These are phyloP conservation scores for Hippocampus kuda DNA, from an alignment of 2,797 vertebrate species.

Conservation along the genomic window DNA sequence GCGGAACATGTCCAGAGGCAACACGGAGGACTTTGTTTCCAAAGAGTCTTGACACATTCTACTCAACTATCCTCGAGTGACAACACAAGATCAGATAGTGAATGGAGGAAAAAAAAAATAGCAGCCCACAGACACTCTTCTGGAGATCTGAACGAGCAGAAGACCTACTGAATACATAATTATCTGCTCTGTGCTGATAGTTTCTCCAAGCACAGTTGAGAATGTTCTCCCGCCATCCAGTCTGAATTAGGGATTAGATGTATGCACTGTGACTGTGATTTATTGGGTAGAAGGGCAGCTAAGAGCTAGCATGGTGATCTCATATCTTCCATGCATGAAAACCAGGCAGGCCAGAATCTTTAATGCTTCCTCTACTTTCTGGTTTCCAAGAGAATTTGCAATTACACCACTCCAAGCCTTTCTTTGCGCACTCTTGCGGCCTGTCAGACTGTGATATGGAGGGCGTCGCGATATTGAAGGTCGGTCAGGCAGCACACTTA, in stretches of 20 bases:
- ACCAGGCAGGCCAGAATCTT: constrained; percentile 46
- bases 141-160: constrained; percentile 47
- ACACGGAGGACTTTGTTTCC: constrained; percentile 57
- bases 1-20: constrained; percentile 56
- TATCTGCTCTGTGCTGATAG: constrained; percentile 34
- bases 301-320: constrained; percentile 41
- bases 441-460: constrained; percentile 59
- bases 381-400: constrained; percentile 65
- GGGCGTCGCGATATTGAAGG: constrained; percentile 54
- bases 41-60: constrained; percentile 48
- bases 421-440: constrained; percentile 48
- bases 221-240: constrained; percentile 18
- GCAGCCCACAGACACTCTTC: constrained; percentile 50
- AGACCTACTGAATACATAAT: constrained; percentile 34
- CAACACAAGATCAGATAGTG: constrained; percentile 54
- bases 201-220: constrained; percentile 23
- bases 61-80: constrained; percentile 50
- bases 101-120: constrained; percentile 45
- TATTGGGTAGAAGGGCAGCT: constrained; percentile 20
- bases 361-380: constrained; percentile 55
- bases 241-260: constrained; percentile 17
- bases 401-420: constrained; percentile 40
- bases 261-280: constrained; percentile 21
- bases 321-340: constrained; percentile 38
- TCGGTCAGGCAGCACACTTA: constrained; percentile 59